phyloP scores from a whole-genome alignment of 2,113 vertebrate genomes.

The Poeciliopsis occidentalis region DNA sequence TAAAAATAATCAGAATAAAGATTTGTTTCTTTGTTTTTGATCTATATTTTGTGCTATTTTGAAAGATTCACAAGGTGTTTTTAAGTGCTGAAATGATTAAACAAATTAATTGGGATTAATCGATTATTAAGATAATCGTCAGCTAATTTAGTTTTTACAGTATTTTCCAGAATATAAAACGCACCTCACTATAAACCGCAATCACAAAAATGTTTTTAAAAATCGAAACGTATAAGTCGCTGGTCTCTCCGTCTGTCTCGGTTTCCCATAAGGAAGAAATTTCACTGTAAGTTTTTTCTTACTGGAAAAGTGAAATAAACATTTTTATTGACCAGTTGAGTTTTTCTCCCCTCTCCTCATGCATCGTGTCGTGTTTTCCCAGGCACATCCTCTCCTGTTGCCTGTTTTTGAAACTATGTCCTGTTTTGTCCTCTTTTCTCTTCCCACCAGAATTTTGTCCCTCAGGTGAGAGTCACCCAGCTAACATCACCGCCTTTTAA shows the following conservation, averaged over 20 bases:
- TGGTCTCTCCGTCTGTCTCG: no score
- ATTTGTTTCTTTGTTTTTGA: no score
- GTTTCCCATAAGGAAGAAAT: not conserved
- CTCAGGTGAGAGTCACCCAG: slow-evolving; percentile 79
- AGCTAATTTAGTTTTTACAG: no score
- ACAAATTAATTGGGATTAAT: not conserved
- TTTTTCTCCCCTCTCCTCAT: slow-evolving; percentile 3
- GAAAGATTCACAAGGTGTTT: not conserved
- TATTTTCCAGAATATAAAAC: no score
- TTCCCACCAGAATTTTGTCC: slow-evolving; percentile 73
- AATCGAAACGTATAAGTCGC: no score
- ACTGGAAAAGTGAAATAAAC: no score
- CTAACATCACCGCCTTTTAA: slow-evolving; percentile 16
- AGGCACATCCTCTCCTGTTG: slow-evolving; percentile 32
- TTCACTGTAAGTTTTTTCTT: no score
- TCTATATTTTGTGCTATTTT: not conserved
- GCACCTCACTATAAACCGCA: no score
- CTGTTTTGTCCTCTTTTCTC: slow-evolving; percentile 77
- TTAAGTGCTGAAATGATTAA: not conserved
- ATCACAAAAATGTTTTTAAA: no score
- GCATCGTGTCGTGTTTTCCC: slow-evolving; percentile 13
- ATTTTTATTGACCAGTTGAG: not conserved
- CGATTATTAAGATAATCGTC: no score
- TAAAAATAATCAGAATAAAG: no score
- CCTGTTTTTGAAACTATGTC: slow-evolving; percentile 44